Evolutionary conservation across 2,888 invertebrate species (phyloP).

Genomic region (Folsomia manolachei): DNA sequence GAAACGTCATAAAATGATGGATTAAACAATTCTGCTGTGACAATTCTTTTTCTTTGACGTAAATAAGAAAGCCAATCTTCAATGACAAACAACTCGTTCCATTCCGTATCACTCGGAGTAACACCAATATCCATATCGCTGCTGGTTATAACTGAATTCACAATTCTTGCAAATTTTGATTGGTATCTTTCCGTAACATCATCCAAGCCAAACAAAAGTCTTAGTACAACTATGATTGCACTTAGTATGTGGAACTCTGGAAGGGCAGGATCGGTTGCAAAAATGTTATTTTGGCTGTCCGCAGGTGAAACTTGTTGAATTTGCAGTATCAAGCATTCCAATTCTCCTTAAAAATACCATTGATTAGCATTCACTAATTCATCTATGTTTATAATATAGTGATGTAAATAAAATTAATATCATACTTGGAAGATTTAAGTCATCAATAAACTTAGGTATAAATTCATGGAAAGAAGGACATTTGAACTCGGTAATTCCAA

Average conservation of each 20-base stretch:
- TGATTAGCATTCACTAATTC: neutral
- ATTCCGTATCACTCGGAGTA: neutral
- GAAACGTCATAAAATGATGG: conserved; percentile 8
- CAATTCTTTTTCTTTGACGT: conserved; percentile 24
- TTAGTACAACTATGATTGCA: conserved; percentile 30
- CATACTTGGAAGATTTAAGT: conserved; percentile 42
- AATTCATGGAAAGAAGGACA: conserved; percentile 39
- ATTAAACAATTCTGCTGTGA: conserved; percentile 26
- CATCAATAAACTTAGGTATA: conserved; percentile 44
- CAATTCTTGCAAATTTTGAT: conserved; percentile 40
- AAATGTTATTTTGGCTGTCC: conserved; percentile 20
- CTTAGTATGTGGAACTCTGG: conserved; percentile 36
- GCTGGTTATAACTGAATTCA: no score
- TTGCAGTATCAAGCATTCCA: conserved; percentile 35
- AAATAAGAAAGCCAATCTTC: conserved; percentile 45
- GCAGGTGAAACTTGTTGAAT: conserved; percentile 30
- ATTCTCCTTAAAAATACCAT: conserved; percentile 35
- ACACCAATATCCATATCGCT: conserved; percentile 11
- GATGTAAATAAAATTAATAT: conserved; percentile 5
- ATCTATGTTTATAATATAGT: neutral
- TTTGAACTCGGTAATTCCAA: conserved; percentile 35
- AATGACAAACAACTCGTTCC: conserved; percentile 38
- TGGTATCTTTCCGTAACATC: conserved; percentile 46
- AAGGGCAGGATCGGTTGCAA: no score
- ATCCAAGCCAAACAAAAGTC: conserved; percentile 47